phyloP scores from a whole-genome alignment of 2,888 invertebrate species.

The Drosophila percnosoma region DNA sequence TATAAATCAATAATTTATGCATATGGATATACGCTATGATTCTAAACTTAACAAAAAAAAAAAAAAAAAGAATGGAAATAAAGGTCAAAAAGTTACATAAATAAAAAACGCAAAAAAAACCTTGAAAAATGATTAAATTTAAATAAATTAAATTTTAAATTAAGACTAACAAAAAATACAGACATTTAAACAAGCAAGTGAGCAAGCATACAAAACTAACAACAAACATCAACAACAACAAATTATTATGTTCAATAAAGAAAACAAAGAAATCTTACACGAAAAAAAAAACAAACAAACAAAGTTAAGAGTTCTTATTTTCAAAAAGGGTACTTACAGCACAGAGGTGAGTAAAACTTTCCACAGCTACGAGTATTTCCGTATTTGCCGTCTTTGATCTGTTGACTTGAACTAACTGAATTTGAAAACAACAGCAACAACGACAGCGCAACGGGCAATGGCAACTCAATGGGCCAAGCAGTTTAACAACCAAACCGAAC shows the following conservation, averaged over 20 bases:
- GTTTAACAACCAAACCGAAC: constrained; percentile 5
- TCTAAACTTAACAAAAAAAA: constrained; percentile 47
- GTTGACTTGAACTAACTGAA: constrained; percentile 56
- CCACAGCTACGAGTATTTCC: neutral
- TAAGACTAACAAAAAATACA: constrained; percentile 52
- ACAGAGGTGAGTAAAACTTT: constrained; percentile 5
- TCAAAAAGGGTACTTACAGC: neutral
- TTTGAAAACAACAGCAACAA: constrained; percentile 54
- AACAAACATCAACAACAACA: constrained; percentile 65
- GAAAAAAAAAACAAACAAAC: constrained; percentile 34
- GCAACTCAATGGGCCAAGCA: constrained; percentile 44
- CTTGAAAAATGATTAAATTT: constrained; percentile 49
- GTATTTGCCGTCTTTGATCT: constrained; percentile 50
- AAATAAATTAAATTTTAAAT: constrained; percentile 71
- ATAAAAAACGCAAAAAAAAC: constrained; percentile 14
- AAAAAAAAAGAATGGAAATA: constrained; percentile 9
- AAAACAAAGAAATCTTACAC: constrained; percentile 75
- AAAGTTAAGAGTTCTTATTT: constrained; percentile 1
- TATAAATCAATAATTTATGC: constrained; percentile 56
- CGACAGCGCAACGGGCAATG: constrained; percentile 8
- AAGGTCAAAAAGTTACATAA: constrained; percentile 39
- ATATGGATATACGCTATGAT: constrained; percentile 72
- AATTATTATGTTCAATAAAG: constrained; percentile 84
- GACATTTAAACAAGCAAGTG: constrained; percentile 60
- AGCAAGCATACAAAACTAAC: constrained; percentile 72